Base-by-base conservation (phyloP, 2,797 vertebrate species). In the Eptatretus atami region DNA sequence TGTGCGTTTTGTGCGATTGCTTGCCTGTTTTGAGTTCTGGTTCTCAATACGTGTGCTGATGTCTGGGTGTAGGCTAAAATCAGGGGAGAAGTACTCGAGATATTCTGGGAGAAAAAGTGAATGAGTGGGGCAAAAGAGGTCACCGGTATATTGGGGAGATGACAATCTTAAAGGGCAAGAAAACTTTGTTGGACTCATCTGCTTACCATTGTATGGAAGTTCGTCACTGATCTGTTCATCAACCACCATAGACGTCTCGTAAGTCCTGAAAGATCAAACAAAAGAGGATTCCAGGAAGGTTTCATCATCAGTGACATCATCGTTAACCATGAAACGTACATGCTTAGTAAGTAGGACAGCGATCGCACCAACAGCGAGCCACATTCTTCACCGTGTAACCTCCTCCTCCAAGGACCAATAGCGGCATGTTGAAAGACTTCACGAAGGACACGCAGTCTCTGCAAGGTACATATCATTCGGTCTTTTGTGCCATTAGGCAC, bases 21-120 rank as follows among this genome's bases (percentile, higher is more conserved):
- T 72, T 24, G 93, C 90, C 84, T 94, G 90, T 73, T 88, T 78
- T 57, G 90, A 87, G 70, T 95, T 95, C 75, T 94, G 90, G 69
- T 98, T 98, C 72, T 98, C 90, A 71, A 98, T 98, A 73, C 88
- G 82, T 1, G 90, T 98, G 73, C 88, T 95, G 73, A 98, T 88
- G 1, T 95, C 88, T 1, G 90, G 88, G 68, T 98, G 90, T 53
- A 98, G 81, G 11, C 87, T 98, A 73, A 98, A 98, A 73, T 98
- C 90, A 13, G 90, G 90, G 69, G 88, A 86, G 53, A 98, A 98
- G 74, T 98, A 98, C 66, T 98, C 90, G 2, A 98, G 95, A 72
- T 96, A 98, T 69, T 98, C 90, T 96, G 73, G 53, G 54, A 52
- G 14, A 52, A 52, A 64, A 66, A 11, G 8, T 53, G 15, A 65